Percentiles rank a stretch among this genome's conserved stretches.
phyloP scores from a whole-genome alignment of 2,113 vertebrate genomes.

The Redunca redunca region DNA sequence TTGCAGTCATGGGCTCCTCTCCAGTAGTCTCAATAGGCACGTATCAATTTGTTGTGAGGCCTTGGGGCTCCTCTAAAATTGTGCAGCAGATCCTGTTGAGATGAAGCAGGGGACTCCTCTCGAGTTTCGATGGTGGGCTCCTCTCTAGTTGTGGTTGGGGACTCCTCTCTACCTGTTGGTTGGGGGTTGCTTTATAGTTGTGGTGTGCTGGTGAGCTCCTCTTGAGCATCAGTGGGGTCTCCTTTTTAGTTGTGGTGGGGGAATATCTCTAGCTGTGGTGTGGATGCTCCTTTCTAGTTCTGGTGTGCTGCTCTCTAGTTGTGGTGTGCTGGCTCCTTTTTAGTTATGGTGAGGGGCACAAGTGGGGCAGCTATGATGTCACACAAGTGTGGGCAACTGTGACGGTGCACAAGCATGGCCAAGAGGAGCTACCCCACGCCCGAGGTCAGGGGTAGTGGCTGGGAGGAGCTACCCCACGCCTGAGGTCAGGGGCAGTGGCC shows the following conservation, averaged over 20 bases:
- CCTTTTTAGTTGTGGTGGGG: background rate
- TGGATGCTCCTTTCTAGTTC: background rate
- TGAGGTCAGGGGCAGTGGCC: accelerated
- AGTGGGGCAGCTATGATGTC: no score
- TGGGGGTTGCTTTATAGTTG: background rate
- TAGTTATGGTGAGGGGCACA: background rate
- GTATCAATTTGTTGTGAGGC: background rate
- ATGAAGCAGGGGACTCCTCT: background rate
- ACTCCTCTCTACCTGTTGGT: background rate
- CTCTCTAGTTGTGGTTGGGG: background rate
- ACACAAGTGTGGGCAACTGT: accelerated
- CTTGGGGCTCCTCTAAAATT: background rate
- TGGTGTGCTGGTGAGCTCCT: background rate
- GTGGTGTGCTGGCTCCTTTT: background rate
- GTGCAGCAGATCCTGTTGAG: background rate
- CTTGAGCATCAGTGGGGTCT: background rate
- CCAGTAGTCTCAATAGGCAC: background rate
- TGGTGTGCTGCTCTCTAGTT: background rate
- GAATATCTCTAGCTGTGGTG: background rate
- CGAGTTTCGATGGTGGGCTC: accelerated
- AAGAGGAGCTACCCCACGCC: no score
- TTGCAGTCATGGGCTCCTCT: background rate
- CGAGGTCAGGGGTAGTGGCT: no score
- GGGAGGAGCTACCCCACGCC: no score
- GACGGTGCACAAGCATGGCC: accelerated